Percentiles rank a stretch among this genome's conserved stretches.
These are phyloP conservation scores for Poeciliopsis retropinna DNA, from an alignment of 2,113 vertebrate genomes.

Conservation along the genomic window DNA sequence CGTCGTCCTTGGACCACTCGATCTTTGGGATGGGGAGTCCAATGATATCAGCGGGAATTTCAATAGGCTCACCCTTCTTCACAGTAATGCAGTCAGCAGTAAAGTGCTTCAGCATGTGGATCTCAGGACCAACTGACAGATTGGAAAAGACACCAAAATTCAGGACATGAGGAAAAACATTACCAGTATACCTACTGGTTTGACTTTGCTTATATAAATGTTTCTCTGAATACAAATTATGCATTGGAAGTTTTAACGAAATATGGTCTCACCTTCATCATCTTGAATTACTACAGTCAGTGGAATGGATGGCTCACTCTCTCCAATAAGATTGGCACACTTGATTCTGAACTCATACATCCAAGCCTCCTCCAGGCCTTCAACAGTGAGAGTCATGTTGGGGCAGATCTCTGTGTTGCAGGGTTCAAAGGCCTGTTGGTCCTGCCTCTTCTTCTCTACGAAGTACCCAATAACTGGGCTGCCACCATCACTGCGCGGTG, in stretches of 20 bases:
- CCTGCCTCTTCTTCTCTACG: conserved; percentile 93
- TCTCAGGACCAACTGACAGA: conserved; percentile 66
- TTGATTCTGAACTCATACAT: conserved; percentile 98
- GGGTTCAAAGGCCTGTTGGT: conserved; percentile 89
- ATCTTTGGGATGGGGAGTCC: conserved; percentile 95
- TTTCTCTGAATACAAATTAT: not conserved
- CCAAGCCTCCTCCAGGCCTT: conserved; percentile 90
- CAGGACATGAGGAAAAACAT: not conserved
- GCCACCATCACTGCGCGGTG: conserved; percentile 93
- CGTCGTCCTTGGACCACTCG: conserved; percentile 94
- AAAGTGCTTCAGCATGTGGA: conserved; percentile 85
- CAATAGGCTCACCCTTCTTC: conserved; percentile 89
- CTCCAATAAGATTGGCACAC: conserved; percentile 90
- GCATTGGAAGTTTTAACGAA: not conserved
- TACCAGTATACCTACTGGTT: not conserved
- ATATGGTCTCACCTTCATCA: conserved; percentile 89
- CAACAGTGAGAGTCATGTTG: conserved; percentile 86
- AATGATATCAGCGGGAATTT: conserved; percentile 91
- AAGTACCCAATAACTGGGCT: conserved; percentile 94
- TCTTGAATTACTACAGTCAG: conserved; percentile 93
- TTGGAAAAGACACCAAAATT: not conserved
- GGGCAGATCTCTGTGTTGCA: conserved; percentile 88
- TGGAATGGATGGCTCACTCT: conserved; percentile 93
- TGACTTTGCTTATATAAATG: not conserved
- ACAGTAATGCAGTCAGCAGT: conserved; percentile 90